Conservation (phyloP, 2,888 invertebrate genomes). For the Limenitis camilla region DNA sequence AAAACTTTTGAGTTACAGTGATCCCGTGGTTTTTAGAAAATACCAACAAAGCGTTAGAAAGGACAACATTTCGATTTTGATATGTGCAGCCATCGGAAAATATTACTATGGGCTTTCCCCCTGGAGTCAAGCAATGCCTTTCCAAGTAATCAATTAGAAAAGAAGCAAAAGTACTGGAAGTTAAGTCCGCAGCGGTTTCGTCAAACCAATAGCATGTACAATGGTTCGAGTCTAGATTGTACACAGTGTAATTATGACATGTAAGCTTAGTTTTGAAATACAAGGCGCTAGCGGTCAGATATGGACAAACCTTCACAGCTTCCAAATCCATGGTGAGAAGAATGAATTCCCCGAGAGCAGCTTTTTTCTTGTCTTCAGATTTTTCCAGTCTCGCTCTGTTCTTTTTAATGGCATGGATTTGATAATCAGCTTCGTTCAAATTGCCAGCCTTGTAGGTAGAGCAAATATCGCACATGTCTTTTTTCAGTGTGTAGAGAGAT, state of each 20-base stretch:
- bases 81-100: slow-evolving; percentile 29
- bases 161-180: slow-evolving; percentile 20
- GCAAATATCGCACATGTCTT: slow-evolving; percentile 2
- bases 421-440: slow-evolving; percentile 4
- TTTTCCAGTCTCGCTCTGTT: slow-evolving; percentile 17
- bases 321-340: slow-evolving; percentile 18
- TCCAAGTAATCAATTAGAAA: slow-evolving; percentile 21
- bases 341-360: slow-evolving; percentile 5
- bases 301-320: slow-evolving; percentile 14
- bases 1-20: slow-evolving; percentile 15
- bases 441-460: slow-evolving; percentile 6
- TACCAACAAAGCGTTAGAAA: slow-evolving; percentile 21
- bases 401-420: slow-evolving; percentile 9
- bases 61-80: slow-evolving; percentile 8
- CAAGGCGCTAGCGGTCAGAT: slow-evolving; percentile 4
- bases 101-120: slow-evolving; percentile 14
- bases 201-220: slow-evolving; percentile 23
- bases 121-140: slow-evolving; percentile 12
- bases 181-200: slow-evolving; percentile 19
- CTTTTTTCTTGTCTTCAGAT: slow-evolving; percentile 7
- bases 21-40: slow-evolving; percentile 4
- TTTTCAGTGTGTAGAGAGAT: neutral
- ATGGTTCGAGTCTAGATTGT: neutral
- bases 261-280: slow-evolving; percentile 22
- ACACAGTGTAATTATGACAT: slow-evolving; percentile 8